Evolutionary conservation across 2,888 invertebrate genomes (phyloP).

Genomic region (Spialia ferax): DNA sequence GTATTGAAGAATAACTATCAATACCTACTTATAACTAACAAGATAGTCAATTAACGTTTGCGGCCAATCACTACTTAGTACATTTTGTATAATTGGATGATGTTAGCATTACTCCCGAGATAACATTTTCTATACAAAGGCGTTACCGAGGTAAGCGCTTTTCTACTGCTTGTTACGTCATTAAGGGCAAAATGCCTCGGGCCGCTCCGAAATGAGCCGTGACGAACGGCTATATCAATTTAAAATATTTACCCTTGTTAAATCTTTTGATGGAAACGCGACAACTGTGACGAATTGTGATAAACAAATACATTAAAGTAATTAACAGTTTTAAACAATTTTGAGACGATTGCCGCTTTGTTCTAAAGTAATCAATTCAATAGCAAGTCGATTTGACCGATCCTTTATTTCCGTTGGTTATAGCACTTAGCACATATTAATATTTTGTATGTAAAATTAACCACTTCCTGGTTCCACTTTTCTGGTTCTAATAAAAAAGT

Average conservation of each 20-base stretch:
- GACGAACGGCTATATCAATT: slow-evolving; percentile 75
- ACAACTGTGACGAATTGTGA: slow-evolving; percentile 53
- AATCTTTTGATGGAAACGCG: slow-evolving; percentile 64
- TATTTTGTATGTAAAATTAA: too few relatives aligned
- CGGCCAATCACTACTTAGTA: neutral
- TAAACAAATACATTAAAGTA: slow-evolving; percentile 48
- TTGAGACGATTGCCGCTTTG: neutral
- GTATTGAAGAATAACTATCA: too few relatives aligned
- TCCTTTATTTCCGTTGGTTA: too few relatives aligned
- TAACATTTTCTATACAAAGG: neutral
- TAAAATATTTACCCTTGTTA: slow-evolving; percentile 73
- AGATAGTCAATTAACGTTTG: neutral
- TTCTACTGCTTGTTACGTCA: slow-evolving; percentile 62
- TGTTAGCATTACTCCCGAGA: neutral
- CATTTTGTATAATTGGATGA: neutral
- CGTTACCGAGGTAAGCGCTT: slow-evolving; percentile 7
- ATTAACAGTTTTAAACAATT: slow-evolving; percentile 37
- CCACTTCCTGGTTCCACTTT: too few relatives aligned
- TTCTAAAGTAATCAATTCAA: too few relatives aligned
- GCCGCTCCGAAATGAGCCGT: slow-evolving; percentile 70
- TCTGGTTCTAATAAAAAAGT: too few relatives aligned
- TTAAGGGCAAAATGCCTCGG: slow-evolving; percentile 68
- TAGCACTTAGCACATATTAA: too few relatives aligned
- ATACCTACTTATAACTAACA: too few relatives aligned
- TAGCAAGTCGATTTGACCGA: too few relatives aligned